Base-by-base conservation (phyloP, 2,888 invertebrate species). In the Agapostemon virescens region DNA sequence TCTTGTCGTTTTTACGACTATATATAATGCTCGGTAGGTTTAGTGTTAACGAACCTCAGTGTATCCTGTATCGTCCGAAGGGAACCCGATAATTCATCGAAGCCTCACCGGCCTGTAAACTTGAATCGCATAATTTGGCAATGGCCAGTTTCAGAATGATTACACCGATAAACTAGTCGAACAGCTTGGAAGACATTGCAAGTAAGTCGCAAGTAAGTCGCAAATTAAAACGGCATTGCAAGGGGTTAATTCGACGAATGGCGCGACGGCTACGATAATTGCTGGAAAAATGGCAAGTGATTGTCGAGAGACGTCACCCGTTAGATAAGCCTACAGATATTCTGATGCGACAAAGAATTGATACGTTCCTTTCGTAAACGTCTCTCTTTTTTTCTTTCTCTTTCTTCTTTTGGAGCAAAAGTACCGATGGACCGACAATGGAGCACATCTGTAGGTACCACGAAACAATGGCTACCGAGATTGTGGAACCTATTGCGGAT, bases 381-480 rank as follows among this genome's bases (percentile, higher is more conserved):
- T 82, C 80, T 84, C 84, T 79, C 74, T 80, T 77, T 77, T 75
- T 77, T 61, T 68, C 79, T 77, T 79, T 74, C 71, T 75, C 58
- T 79, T 79, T 70, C 80, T 76, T 61, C 79, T 78, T 82, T 82
- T 84, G 84, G 82, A 77, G 76, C 81, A 80, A 86, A 85, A 85
- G 85, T 81, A 86, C 85, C 86, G 88, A 88, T 89, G 84, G 85
- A 82, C 84, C 88, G 88, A 89, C 89, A 89, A 89, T 89, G 86
- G 88, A 85, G 89, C 89, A 90, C 90, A 90, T 90, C 90, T 90
- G 90, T 90, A 91, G 90, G 89, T 90, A 90, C 88, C 87, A 88
- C 88, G 88, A 91, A 91, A 92, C 92, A 92, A 92, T 91, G 91
- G 90, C 81, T 76, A 88, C 90, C 87, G 90, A 90, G 90, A 92